phyloP scores from a whole-genome alignment of 2,888 invertebrate species.

The Drosophila pegasa region DNA sequence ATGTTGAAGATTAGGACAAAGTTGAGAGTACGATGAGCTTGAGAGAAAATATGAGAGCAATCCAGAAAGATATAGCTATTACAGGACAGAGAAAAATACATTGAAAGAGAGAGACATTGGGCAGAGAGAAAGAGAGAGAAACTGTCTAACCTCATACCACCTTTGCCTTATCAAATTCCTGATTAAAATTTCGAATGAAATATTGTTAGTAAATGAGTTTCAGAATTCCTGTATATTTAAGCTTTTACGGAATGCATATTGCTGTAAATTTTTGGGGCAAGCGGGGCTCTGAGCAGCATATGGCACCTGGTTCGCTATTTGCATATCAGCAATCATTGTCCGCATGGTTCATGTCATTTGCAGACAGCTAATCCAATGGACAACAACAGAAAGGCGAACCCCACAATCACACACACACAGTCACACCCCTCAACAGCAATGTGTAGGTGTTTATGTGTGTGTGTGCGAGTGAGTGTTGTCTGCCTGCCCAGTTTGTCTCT shows the following conservation, averaged over 20 bases:
- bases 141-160: neutral
- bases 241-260: constrained; percentile 35
- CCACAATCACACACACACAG: constrained; percentile 36
- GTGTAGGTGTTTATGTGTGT: constrained; percentile 13
- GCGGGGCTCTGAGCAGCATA: neutral
- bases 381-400: constrained; percentile 44
- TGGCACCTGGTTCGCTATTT: constrained; percentile 58
- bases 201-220: neutral
- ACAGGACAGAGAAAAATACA: no score
- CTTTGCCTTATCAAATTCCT: neutral
- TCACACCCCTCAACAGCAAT: constrained; percentile 39
- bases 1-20: no score
- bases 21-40: no score
- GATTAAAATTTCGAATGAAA: no score
- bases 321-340: constrained; percentile 63
- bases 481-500: constrained; percentile 72
- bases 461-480: constrained; percentile 36
- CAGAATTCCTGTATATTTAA: constrained; percentile 20
- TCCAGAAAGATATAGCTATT: no score
- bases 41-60: no score
- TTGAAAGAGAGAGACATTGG: neutral
- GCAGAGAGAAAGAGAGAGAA: neutral
- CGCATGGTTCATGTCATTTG: constrained; percentile 63
- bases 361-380: constrained; percentile 55
- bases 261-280: constrained; percentile 25